Percentiles rank a stretch among this genome's conserved stretches.
Conservation (phyloP, 2,888 invertebrate genomes). For the Vannuccia rotundouncinata region DNA sequence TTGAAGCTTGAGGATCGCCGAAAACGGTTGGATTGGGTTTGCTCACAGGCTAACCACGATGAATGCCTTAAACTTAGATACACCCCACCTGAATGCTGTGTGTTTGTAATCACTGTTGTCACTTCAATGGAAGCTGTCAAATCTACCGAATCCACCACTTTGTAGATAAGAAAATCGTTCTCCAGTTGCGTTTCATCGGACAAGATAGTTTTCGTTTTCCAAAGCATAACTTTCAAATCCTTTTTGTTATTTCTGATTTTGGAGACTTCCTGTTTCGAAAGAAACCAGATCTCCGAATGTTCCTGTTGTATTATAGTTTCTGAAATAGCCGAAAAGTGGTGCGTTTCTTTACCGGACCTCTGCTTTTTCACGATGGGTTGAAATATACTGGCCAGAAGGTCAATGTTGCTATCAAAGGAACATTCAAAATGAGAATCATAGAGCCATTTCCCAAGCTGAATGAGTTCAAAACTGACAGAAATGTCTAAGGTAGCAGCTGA, state of each 20-base stretch:
- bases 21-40: background rate
- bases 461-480: background rate
- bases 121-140: background rate
- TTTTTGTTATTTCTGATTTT: background rate
- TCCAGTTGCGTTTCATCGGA: background rate
- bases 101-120: background rate
- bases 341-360: background rate
- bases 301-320: background rate
- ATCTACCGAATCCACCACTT: background rate
- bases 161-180: background rate
- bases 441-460: background rate
- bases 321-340: background rate
- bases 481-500: background rate
- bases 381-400: background rate
- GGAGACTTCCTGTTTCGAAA: background rate
- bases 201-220: background rate
- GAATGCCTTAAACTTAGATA: background rate
- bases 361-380: background rate
- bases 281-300: background rate
- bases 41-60: background rate
- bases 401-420: background rate
- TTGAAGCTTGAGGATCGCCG: background rate
- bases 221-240: background rate
- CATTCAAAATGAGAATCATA: background rate
- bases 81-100: background rate